These are phyloP conservation scores for Hydrocynus forskahlii DNA, from an alignment of 2,797 vertebrate genomes.

Conservation along the genomic window DNA sequence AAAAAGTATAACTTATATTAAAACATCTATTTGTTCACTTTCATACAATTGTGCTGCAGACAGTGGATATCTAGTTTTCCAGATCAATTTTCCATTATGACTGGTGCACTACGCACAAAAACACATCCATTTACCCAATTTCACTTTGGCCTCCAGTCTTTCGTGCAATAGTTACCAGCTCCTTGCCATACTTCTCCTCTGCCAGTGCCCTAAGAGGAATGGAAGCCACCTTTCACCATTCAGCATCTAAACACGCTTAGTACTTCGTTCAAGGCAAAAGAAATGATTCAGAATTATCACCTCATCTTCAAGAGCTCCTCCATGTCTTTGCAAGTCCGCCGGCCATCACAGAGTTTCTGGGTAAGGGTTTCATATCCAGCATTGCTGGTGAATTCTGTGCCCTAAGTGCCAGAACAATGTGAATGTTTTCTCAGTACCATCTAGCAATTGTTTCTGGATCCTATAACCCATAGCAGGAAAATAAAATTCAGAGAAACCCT, in stretches of 20 bases:
- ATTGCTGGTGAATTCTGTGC: slow-evolving; percentile 86
- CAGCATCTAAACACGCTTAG: neutral
- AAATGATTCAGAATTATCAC: slow-evolving; percentile 66
- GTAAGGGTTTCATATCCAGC: slow-evolving; percentile 85
- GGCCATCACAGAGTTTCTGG: slow-evolving; percentile 87
- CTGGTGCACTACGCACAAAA: neutral
- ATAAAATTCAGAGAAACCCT: neutral
- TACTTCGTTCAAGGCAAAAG: neutral
- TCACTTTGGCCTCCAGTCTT: slow-evolving; percentile 90
- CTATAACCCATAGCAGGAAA: neutral
- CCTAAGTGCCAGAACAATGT: slow-evolving; percentile 70
- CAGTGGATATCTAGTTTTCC: neutral
- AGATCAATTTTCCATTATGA: neutral
- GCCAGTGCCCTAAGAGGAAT: slow-evolving; percentile 82
- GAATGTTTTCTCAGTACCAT: neutral
- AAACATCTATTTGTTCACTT: neutral
- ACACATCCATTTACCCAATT: slow-evolving; percentile 81
- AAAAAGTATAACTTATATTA: neutral
- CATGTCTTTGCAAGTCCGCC: slow-evolving; percentile 92
- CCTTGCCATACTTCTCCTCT: slow-evolving; percentile 94
- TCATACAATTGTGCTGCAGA: neutral
- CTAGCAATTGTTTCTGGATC: neutral
- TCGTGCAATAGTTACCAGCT: slow-evolving; percentile 87
- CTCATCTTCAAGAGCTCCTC: slow-evolving; percentile 94
- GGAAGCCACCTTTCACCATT: neutral